A percentile compares a stretch with the other conserved stretches of the same genome.
These are phyloP conservation scores for Chitala chitala DNA, from an alignment of 2,113 vertebrate genomes.

Conservation along the genomic window DNA sequence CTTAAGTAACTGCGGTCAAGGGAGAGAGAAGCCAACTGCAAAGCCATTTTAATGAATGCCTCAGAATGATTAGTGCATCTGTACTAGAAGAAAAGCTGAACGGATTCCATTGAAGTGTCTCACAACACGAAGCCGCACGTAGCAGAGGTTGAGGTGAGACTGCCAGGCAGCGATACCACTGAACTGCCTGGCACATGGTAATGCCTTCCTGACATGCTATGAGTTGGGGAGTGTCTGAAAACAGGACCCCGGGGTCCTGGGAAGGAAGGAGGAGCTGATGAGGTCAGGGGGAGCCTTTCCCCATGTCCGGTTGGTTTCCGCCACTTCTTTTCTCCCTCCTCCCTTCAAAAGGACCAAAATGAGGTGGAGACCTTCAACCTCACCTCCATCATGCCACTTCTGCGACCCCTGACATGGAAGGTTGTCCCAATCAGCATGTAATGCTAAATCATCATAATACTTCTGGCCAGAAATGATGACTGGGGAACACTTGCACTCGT, in stretches of 20 bases:
- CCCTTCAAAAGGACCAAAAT: no score
- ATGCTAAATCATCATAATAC: background rate
- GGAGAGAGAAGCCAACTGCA: background rate
- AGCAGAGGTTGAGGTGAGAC: slow-evolving; percentile 22
- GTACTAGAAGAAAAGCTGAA: background rate
- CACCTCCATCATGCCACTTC: no score
- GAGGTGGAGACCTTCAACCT: no score
- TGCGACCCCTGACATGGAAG: background rate
- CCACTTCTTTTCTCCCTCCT: no score
- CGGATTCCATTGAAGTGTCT: background rate
- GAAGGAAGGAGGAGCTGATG: no score
- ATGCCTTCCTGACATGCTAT: no score
- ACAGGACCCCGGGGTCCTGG: no score
- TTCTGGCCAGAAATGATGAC: background rate
- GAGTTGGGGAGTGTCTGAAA: no score
- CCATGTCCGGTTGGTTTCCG: no score
- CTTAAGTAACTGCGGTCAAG: background rate
- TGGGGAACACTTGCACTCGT: background rate
- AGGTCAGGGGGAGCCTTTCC: no score
- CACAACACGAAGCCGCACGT: background rate
- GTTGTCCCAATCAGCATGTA: background rate
- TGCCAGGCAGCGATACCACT: slow-evolving; percentile 10
- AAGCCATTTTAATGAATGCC: slow-evolving; percentile 17
- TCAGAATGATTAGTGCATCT: background rate
- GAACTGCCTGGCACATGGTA: background rate